phyloP scores from a whole-genome alignment of 2,888 invertebrate genomes.

The Andricus quercusramuli region DNA sequence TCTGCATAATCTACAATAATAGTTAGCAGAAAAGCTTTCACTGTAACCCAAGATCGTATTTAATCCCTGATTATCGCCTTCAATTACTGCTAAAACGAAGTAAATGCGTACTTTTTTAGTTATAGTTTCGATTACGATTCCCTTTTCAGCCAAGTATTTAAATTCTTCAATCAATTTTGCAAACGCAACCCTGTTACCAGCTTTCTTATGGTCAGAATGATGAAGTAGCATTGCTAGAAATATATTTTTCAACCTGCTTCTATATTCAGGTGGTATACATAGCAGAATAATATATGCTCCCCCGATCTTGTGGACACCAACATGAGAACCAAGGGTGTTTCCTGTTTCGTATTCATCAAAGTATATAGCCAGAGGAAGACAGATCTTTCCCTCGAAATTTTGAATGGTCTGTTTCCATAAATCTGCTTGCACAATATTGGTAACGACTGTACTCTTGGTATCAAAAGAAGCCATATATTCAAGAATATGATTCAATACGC shows the following conservation, averaged over 20 bases:
- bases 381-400: not conserved
- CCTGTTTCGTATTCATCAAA: too few species aligned
- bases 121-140: not conserved
- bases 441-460: not conserved
- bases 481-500: not conserved
- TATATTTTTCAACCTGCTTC: conserved; percentile 3
- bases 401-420: not conserved
- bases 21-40: not conserved
- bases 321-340: not conserved
- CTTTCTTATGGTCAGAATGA: not conserved
- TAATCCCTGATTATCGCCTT: not conserved
- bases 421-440: not conserved
- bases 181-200: not conserved
- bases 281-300: not conserved
- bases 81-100: conserved; percentile 6
- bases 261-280: not conserved
- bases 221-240: conserved; percentile 1
- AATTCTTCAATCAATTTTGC: conserved; percentile 20
- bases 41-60: not conserved
- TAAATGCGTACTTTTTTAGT: not conserved
- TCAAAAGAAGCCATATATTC: not conserved
- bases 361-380: not conserved
- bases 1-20: conserved; percentile 4
- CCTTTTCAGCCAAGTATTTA: not conserved
- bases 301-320: not conserved